phyloP scores from a whole-genome alignment of 2,797 vertebrate species.

The Bovichtus variegatus region DNA sequence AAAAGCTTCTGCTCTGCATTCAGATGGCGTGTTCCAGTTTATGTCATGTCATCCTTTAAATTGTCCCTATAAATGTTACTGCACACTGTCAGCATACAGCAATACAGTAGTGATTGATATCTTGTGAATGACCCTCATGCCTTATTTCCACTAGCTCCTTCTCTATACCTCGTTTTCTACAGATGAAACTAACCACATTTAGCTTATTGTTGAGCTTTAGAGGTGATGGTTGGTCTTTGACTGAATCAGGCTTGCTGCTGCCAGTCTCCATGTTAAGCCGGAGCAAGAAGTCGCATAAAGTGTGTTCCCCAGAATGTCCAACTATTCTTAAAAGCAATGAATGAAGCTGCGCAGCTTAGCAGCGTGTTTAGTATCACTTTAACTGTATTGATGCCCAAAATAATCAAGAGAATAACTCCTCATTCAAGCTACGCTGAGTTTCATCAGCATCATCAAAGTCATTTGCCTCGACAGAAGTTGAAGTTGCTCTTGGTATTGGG shows the following conservation, averaged over 20 bases:
- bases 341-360: background rate
- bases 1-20: conserved; percentile 54
- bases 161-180: too few species aligned
- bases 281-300: background rate
- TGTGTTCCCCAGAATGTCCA: background rate
- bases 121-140: background rate
- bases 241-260: background rate
- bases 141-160: too few species aligned
- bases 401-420: background rate
- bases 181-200: too few species aligned
- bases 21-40: conserved; percentile 20
- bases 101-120: background rate
- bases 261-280: background rate
- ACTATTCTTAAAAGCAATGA: background rate
- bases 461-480: background rate
- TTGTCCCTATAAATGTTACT: conserved; percentile 10
- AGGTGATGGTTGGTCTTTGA: background rate
- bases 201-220: background rate
- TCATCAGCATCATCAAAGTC: background rate
- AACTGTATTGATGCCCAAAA: background rate
- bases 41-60: conserved; percentile 13
- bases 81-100: background rate
- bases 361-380: too few species aligned
- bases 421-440: background rate
- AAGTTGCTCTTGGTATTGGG: conserved; percentile 4